Evolutionary conservation across 2,113 vertebrate genomes (phyloP).

Genomic region (Toxostoma redivivum): DNA sequence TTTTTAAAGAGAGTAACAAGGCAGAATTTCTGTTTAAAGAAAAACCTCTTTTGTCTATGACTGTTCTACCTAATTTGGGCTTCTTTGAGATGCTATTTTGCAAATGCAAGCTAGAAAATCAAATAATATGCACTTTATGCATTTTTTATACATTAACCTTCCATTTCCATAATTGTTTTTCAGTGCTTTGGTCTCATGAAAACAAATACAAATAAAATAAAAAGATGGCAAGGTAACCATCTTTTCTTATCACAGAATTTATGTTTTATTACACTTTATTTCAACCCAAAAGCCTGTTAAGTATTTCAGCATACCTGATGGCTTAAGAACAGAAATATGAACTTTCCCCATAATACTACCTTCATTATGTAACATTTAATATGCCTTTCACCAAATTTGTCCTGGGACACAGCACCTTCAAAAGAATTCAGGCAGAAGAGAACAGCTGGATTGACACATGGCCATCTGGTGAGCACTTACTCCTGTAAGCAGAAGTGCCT

Average conservation of each 20-base stretch:
- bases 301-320: background rate
- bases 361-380: background rate
- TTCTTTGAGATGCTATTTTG: background rate
- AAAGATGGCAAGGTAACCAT: background rate
- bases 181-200: background rate
- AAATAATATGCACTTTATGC: background rate
- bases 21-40: background rate
- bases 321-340: background rate
- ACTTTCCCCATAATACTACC: background rate
- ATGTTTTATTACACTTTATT: background rate
- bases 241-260: background rate
- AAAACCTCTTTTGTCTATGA: background rate
- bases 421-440: constrained; percentile 30
- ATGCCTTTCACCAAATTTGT: background rate
- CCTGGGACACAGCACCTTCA: background rate
- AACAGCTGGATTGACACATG: constrained; percentile 37
- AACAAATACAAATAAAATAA: background rate
- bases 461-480: background rate
- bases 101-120: background rate
- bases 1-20: background rate
- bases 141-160: background rate
- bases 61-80: background rate
- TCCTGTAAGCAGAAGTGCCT: constrained; percentile 1
- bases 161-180: background rate
- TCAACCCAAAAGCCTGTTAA: background rate